Conservation (phyloP, 1,140 invertebrate species). For the Schmidtea mediterranea region DNA sequence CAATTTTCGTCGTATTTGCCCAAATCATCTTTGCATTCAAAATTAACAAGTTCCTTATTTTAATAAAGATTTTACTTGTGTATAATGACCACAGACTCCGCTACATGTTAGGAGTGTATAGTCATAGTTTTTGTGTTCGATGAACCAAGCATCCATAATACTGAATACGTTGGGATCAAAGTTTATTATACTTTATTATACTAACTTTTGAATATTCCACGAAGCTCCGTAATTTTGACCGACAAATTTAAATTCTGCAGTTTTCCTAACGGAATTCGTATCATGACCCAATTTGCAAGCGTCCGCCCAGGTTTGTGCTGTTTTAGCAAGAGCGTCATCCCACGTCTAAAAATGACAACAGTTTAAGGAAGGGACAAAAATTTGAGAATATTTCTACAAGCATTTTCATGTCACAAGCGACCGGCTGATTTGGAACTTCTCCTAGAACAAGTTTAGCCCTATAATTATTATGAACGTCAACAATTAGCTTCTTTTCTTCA, state of each 20-base stretch:
- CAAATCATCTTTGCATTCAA: not conserved
- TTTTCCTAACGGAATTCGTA: not conserved
- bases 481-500: too few species aligned
- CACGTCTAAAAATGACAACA: too few species aligned
- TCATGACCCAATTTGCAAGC: slow-evolving; percentile 2
- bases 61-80: slow-evolving; percentile 6
- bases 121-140: slow-evolving; percentile 3
- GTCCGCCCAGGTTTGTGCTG: not conserved
- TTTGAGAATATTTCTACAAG: too few species aligned
- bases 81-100: slow-evolving; percentile 9
- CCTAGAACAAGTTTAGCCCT: too few species aligned
- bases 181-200: too few species aligned
- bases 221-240: slow-evolving; percentile 2
- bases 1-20: not conserved
- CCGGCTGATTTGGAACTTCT: too few species aligned
- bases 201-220: not conserved
- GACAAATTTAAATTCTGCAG: not conserved
- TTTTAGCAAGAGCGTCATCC: not conserved
- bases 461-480: too few species aligned
- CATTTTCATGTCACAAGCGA: too few species aligned
- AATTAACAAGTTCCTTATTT: too few species aligned
- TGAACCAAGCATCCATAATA: not conserved
- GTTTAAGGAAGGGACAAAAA: too few species aligned
- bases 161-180: too few species aligned
- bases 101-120: not conserved